Evolutionary conservation across 30 jellyfish, hydroid and myxozoan species (phyloP).

Genomic region (Aurelia aurita complex sp. Pacific): DNA sequence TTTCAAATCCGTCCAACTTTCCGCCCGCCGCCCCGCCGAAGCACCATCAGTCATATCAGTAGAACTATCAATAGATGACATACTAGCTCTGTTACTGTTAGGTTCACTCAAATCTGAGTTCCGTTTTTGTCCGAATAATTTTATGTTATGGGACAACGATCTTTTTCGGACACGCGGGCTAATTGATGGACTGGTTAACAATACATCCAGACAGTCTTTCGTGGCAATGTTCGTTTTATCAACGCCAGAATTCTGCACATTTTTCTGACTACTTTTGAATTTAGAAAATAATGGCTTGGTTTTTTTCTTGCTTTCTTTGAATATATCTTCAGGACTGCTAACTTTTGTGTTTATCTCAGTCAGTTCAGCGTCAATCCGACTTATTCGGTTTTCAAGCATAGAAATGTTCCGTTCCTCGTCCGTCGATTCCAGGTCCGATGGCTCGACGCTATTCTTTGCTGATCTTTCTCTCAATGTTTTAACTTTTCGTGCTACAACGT

Average conservation of each 20-base stretch:
- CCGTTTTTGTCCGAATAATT: conserved; percentile 42
- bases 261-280: conserved; percentile 44
- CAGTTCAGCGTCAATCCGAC: conserved; percentile 30
- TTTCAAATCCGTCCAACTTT: conserved; percentile 9
- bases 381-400: conserved; percentile 27
- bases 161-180: conserved; percentile 63
- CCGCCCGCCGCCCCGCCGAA: conserved; percentile 2
- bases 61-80: conserved; percentile 41
- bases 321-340: conserved; percentile 10
- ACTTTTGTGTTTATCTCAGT: conserved; percentile 9
- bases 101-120: conserved; percentile 33
- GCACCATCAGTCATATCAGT: not conserved
- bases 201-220: not conserved
- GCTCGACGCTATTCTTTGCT: conserved; percentile 1
- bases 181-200: conserved; percentile 15
- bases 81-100: conserved; percentile 35
- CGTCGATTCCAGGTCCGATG: conserved; percentile 26
- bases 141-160: conserved; percentile 31
- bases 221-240: not conserved
- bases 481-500: conserved; percentile 27
- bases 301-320: conserved; percentile 35
- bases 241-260: not conserved
- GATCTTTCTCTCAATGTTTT: conserved; percentile 30
- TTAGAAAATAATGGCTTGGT: conserved; percentile 43
- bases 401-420: conserved; percentile 40